Conservation (phyloP, 1,140 invertebrate species). For the Pinna nobilis region DNA sequence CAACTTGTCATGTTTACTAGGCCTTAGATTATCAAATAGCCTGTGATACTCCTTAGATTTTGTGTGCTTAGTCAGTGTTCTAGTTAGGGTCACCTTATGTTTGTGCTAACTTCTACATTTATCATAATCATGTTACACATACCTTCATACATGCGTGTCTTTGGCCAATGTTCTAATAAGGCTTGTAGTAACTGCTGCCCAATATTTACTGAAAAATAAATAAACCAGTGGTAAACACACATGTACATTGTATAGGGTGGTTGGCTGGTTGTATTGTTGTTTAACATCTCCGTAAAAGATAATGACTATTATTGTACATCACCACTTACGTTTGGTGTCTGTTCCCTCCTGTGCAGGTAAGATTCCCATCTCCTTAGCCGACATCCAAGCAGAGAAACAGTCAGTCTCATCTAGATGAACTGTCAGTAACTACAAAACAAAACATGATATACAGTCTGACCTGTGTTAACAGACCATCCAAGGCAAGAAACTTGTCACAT, state of each 20-base stretch:
- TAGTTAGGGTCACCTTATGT: too few relatives aligned
- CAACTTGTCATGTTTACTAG: too few relatives aligned
- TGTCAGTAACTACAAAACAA: constrained; percentile 88
- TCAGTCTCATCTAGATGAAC: constrained; percentile 99
- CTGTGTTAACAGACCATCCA: too few relatives aligned
- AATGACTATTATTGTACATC: background rate
- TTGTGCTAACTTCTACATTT: too few relatives aligned
- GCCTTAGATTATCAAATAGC: too few relatives aligned
- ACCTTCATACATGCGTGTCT: constrained; percentile 64
- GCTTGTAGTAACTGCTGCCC: constrained; percentile 95
- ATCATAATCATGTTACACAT: too few relatives aligned
- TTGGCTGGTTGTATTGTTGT: background rate
- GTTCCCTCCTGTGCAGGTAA: constrained; percentile 79
- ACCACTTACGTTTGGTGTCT: constrained; percentile 86
- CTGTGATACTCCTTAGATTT: too few relatives aligned
- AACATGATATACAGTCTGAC: constrained; percentile 9
- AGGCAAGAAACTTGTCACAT: too few relatives aligned
- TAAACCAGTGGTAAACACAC: too few relatives aligned
- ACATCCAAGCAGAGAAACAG: constrained; percentile 98
- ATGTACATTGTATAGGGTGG: background rate
- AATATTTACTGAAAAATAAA: constrained; percentile 87
- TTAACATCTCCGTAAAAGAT: background rate
- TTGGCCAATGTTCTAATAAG: constrained; percentile 95
- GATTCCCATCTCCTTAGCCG: constrained; percentile 94
- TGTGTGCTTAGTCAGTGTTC: too few relatives aligned